Percentiles rank a stretch among this genome's conserved stretches.
Conservation (phyloP, 2,797 vertebrate genomes). For the Otolemur crassicaudatus region DNA sequence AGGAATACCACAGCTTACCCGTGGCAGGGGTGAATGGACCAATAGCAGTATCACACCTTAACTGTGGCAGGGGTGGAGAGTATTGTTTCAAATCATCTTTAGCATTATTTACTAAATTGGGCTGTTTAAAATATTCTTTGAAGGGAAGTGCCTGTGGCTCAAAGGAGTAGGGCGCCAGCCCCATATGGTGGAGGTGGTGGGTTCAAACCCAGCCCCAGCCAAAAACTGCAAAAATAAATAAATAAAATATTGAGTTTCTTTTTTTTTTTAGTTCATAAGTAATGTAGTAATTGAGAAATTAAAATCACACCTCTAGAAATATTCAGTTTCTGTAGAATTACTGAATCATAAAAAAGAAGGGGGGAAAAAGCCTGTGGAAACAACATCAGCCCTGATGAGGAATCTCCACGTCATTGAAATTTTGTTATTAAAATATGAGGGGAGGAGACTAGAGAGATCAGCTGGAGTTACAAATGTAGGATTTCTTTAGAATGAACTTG, state of each 20-base stretch:
- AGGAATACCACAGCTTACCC: too few species aligned
- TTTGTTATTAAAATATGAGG: neutral
- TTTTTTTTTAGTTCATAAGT: neutral
- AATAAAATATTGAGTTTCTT: neutral
- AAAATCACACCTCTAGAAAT: neutral
- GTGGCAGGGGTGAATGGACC: too few species aligned
- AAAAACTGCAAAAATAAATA: too few species aligned
- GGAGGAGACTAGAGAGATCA: neutral
- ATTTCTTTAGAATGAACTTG: neutral
- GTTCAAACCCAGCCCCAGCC: too few species aligned
- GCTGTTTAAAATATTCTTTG: too few species aligned
- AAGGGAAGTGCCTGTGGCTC: too few species aligned
- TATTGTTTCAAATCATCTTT: too few species aligned
- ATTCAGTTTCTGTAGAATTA: neutral
- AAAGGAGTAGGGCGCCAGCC: too few species aligned
- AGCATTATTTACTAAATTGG: too few species aligned
- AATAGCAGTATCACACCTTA: too few species aligned
- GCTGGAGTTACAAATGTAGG: neutral
- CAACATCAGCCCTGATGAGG: neutral
- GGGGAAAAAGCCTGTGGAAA: neutral
- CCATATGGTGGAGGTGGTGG: too few species aligned
- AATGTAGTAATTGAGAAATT: neutral
- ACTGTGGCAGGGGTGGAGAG: too few species aligned
- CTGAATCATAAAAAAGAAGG: neutral
- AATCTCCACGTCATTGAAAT: neutral